Percentiles rank a stretch among this genome's conserved stretches.
Conservation (phyloP, 30 jellyfish, hydroid and myxozoan genomes). For the Pelagia noctiluca region DNA sequence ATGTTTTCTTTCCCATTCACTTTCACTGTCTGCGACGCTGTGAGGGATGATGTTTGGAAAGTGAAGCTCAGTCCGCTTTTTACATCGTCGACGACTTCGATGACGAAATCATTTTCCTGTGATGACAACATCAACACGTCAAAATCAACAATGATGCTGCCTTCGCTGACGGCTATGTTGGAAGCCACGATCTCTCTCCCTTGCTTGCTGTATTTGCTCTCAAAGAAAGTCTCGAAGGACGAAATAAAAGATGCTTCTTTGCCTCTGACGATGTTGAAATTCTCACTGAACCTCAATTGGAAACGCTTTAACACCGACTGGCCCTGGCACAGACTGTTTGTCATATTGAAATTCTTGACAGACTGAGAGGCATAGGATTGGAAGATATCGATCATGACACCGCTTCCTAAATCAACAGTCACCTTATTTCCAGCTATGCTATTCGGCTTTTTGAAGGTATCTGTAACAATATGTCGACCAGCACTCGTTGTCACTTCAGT, state of each 20-base stretch:
- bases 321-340: constrained; percentile 66
- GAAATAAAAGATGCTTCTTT: constrained; percentile 60
- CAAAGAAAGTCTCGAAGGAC: constrained; percentile 63
- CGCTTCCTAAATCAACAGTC: constrained; percentile 35
- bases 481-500: constrained; percentile 11
- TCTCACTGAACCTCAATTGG: constrained; percentile 41
- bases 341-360: constrained; percentile 26
- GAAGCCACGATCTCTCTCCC: constrained; percentile 61
- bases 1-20: constrained; percentile 77
- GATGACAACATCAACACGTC: constrained; percentile 46
- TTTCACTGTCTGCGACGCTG: constrained; percentile 70
- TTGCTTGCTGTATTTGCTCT: constrained; percentile 39
- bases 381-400: constrained; percentile 36
- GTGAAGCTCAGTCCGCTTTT: constrained; percentile 63
- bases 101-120: constrained; percentile 11
- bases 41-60: constrained; percentile 38
- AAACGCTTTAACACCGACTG: constrained; percentile 55
- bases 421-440: constrained; percentile 51
- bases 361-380: constrained; percentile 70
- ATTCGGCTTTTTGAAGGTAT: constrained; percentile 47
- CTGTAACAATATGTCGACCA: constrained; percentile 47
- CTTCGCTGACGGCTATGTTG: constrained; percentile 65
- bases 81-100: constrained; percentile 57
- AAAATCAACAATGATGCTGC: constrained; percentile 78
- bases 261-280: constrained; percentile 62